phyloP scores from a whole-genome alignment of 2,888 invertebrate genomes.

The Drosophila tripunctata region DNA sequence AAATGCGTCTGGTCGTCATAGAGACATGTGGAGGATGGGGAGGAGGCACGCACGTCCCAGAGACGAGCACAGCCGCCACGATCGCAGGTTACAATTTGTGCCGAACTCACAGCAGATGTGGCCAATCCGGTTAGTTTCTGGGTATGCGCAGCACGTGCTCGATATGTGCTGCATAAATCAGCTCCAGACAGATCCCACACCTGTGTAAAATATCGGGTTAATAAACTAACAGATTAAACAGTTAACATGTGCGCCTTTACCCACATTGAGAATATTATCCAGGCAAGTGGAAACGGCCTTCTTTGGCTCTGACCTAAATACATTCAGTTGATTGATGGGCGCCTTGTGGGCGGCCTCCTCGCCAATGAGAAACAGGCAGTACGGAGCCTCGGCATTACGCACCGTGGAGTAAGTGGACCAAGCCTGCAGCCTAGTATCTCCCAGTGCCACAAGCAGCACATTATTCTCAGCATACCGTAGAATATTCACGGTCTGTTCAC shows the following conservation, averaged over 20 bases:
- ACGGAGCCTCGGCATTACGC: slow-evolving; percentile 68
- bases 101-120: slow-evolving; percentile 27
- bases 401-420: slow-evolving; percentile 83
- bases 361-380: slow-evolving; percentile 80
- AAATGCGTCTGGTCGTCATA: slow-evolving; percentile 45
- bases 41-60: slow-evolving; percentile 57
- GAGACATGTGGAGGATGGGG: slow-evolving; percentile 45
- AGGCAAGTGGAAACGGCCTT: slow-evolving; percentile 77
- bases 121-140: slow-evolving; percentile 58
- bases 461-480: slow-evolving; percentile 76
- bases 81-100: slow-evolving; percentile 60
- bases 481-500: slow-evolving; percentile 75
- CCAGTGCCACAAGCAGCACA: slow-evolving; percentile 78
- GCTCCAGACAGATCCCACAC: slow-evolving; percentile 82
- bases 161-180: slow-evolving; percentile 67
- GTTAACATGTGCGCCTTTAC: too few relatives aligned
- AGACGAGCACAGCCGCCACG: slow-evolving; percentile 60
- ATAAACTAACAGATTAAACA: background rate
- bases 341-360: slow-evolving; percentile 77
- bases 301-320: slow-evolving; percentile 63
- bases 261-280: slow-evolving; percentile 81
- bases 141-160: slow-evolving; percentile 41
- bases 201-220: slow-evolving; percentile 44
- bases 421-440: slow-evolving; percentile 78
- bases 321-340: slow-evolving; percentile 76